These are phyloP conservation scores for Hypena proboscidalis DNA, from an alignment of 2,888 invertebrate genomes.

Conservation along the genomic window DNA sequence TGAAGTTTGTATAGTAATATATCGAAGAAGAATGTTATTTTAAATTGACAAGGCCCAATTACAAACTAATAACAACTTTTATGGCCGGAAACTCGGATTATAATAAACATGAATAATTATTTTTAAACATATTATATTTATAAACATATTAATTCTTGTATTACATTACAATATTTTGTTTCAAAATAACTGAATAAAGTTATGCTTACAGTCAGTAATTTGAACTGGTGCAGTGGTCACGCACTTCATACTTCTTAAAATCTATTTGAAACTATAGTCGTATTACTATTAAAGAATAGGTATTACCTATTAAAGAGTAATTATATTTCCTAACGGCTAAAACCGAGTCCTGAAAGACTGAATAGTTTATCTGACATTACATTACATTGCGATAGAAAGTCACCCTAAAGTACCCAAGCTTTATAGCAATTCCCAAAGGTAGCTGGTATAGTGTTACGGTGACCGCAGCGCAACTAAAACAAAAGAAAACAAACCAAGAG, in stretches of 20 bases:
- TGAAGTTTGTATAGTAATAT: too few species aligned
- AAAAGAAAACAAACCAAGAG: slow-evolving; percentile 77
- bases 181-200: background rate
- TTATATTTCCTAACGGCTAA: too few species aligned
- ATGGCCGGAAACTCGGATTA: slow-evolving; percentile 37
- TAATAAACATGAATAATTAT: too few species aligned
- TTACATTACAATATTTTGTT: slow-evolving; percentile 29
- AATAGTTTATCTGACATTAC: too few species aligned
- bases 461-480: slow-evolving; percentile 83
- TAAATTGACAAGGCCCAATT: slow-evolving; percentile 38
- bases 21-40: slow-evolving; percentile 5
- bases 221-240: too few species aligned
- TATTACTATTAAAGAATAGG: too few species aligned
- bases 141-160: slow-evolving; percentile 29
- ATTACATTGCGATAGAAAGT: slow-evolving; percentile 16
- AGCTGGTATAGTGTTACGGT: slow-evolving; percentile 74
- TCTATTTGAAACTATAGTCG: too few species aligned
- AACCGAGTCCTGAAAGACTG: too few species aligned
- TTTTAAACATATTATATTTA: too few species aligned
- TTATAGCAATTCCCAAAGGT: slow-evolving; percentile 47
- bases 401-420: slow-evolving; percentile 14
- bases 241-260: too few species aligned
- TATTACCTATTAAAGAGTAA: too few species aligned
- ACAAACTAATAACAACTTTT: slow-evolving; percentile 47
- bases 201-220: too few species aligned